Evolutionary conservation across 2,888 invertebrate genomes (phyloP), one percentile per base, ranked within the genome.

Genomic region (Meiosimyza platycephala): DNA sequence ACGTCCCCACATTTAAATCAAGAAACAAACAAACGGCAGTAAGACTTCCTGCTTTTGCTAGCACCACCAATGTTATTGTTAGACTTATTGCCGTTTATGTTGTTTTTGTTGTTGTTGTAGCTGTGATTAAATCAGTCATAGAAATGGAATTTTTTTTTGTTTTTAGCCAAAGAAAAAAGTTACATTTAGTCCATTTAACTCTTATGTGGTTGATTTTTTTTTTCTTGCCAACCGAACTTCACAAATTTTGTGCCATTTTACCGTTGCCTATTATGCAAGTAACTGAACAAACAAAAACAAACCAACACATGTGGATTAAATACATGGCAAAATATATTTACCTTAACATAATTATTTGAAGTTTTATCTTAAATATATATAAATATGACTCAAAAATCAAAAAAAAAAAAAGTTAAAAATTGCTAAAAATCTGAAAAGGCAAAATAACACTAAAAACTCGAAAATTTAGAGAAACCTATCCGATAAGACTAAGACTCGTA

Each of bases 111-210:
- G 55, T 50, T 59, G 57, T 70, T 65, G 51, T 5, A n/a, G n/a
- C 13, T 55, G 55, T 80, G 82, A 82, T 83, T 83, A 83, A 82
- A 83, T 83, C 82, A 82, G 83, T 83, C 82, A 82, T 82, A 81
- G 81, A 80, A 83, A 80, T 79, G 78, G 59, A 68, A 16, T 22
- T 68, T 67, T 62, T 59, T 51, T 73, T 68, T 71, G 18, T 12
- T 65, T 52, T 66, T 40, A 40, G 40, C 40, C 40, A 40, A 7
- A 9, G 40, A 40, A 40, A 40, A 40, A 40, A 9, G 9, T 40
- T 40, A 40, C 6, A 40, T 40, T 40, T 40, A 7, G 40, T 9
- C 40, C 40, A 40, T 40, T 40, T 40, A 40, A 40, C 40, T 40
- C 40, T 40, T 40, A 40, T 40, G 6, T 9, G 40, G 40, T 40